Evolutionary conservation across 2,888 invertebrate genomes (phyloP).

Genomic region (Himalopsyche anomala): DNA sequence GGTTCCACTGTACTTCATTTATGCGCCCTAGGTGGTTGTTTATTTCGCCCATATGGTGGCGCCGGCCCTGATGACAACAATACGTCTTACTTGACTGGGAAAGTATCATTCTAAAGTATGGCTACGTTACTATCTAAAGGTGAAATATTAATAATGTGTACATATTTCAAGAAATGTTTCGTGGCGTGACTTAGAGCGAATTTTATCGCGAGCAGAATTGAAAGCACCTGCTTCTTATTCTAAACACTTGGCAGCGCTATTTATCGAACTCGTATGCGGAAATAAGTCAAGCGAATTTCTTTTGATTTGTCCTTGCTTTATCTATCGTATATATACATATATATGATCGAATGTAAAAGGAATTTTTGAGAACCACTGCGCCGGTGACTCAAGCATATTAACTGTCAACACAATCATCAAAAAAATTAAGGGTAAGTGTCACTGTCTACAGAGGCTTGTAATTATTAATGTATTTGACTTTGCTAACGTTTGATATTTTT

Average conservation of each 20-base stretch:
- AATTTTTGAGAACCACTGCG: neutral
- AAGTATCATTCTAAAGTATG: too few species aligned
- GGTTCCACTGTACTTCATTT: too few species aligned
- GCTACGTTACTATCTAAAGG: neutral
- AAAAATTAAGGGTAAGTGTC: too few species aligned
- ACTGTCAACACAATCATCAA: too few species aligned
- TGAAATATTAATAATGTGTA: neutral
- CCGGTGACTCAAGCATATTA: neutral
- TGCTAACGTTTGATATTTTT: too few species aligned
- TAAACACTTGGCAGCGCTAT: slow-evolving; percentile 27
- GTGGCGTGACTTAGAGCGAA: neutral
- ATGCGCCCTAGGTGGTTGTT: too few species aligned
- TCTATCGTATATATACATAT: neutral
- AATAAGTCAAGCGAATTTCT: slow-evolving; percentile 24
- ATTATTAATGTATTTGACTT: too few species aligned
- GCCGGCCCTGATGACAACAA: too few species aligned
- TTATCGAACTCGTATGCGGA: slow-evolving; percentile 26
- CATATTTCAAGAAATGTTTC: neutral
- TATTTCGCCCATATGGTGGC: too few species aligned
- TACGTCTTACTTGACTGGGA: too few species aligned
- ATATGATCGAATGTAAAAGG: slow-evolving; percentile 23
- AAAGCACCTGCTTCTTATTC: slow-evolving; percentile 27
- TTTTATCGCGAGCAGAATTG: slow-evolving; percentile 1
- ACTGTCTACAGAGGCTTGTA: too few species aligned
- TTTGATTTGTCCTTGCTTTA: slow-evolving; percentile 23